These are phyloP conservation scores for Merops nubicus DNA, from an alignment of 2,113 vertebrate species.

Conservation along the genomic window DNA sequence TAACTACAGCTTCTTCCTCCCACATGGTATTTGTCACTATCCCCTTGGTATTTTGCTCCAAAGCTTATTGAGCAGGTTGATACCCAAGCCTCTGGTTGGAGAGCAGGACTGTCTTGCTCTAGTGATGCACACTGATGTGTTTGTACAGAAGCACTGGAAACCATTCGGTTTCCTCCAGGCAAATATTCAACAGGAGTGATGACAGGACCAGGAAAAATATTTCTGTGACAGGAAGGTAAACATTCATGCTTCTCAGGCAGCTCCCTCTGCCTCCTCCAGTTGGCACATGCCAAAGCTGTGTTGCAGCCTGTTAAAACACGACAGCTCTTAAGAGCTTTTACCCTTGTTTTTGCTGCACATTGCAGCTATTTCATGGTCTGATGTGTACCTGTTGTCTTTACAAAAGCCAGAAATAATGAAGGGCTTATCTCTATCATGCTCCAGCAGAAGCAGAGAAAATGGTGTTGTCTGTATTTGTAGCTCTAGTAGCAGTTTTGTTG, in stretches of 20 bases:
- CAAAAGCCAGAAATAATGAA: neutral
- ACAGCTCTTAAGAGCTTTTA: neutral
- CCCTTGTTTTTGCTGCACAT: neutral
- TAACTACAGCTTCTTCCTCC: neutral
- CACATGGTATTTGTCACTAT: neutral
- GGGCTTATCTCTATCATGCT: neutral
- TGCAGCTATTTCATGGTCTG: neutral
- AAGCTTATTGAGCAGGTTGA: neutral
- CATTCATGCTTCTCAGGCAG: neutral
- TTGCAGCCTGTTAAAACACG: neutral
- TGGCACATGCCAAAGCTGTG: conserved; percentile 23
- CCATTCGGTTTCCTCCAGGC: neutral
- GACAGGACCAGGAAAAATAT: conserved; percentile 22
- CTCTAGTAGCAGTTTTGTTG: neutral
- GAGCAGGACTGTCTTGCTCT: neutral
- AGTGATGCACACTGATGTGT: neutral
- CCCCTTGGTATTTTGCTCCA: neutral
- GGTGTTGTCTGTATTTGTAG: neutral
- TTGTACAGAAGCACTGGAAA: conserved; percentile 5
- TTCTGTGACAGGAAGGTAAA: conserved; percentile 36
- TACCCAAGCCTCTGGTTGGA: neutral
- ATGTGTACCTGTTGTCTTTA: neutral
- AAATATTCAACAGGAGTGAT: conserved; percentile 16
- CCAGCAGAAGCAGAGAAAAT: neutral
- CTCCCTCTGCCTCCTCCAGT: neutral